Percentiles rank a stretch among this genome's conserved stretches.
Conservation (phyloP, 2,888 invertebrate genomes). For the Hirtodrosophila trivittata region DNA sequence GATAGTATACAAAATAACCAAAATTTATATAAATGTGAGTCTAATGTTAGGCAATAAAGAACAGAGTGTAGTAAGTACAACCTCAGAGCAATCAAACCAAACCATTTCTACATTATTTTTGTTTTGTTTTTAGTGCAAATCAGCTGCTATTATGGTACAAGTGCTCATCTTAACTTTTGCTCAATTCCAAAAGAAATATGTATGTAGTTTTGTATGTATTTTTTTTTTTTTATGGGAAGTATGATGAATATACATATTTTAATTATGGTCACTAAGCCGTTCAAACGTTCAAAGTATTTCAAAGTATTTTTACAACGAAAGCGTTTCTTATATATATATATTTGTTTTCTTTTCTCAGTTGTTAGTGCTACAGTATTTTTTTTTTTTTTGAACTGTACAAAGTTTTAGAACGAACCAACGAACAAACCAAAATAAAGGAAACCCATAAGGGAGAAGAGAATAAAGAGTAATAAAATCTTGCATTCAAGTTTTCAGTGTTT, state of each 20-base stretch:
- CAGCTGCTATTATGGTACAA: constrained; percentile 76
- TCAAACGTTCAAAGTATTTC: constrained; percentile 60
- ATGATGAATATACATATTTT: constrained; percentile 48
- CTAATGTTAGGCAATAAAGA: constrained; percentile 73
- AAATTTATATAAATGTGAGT: constrained; percentile 31
- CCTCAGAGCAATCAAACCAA: constrained; percentile 75
- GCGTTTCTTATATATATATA: no score
- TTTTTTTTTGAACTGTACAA: constrained; percentile 49
- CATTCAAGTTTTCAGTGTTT: constrained; percentile 56
- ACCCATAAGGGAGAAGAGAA: constrained; percentile 37
- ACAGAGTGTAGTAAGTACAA: constrained; percentile 60
- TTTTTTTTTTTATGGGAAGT: constrained; percentile 17
- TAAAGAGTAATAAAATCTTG: constrained; percentile 49
- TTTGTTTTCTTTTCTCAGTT: constrained; percentile 48
- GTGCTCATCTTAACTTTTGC: constrained; percentile 75
- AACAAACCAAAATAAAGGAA: constrained; percentile 33
- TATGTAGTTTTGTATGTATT: constrained; percentile 37
- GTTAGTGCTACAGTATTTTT: constrained; percentile 65
- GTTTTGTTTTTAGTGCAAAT: constrained; percentile 53
- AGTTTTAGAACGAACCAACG: constrained; percentile 46
- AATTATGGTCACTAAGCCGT: constrained; percentile 63
- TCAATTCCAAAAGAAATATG: constrained; percentile 44
- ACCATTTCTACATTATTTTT: constrained; percentile 53
- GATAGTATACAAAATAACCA: constrained; percentile 39
- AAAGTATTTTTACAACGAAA: constrained; percentile 69